Base-by-base conservation (phyloP, 2,113 vertebrate genomes). In the Syngnathus scovelli region DNA sequence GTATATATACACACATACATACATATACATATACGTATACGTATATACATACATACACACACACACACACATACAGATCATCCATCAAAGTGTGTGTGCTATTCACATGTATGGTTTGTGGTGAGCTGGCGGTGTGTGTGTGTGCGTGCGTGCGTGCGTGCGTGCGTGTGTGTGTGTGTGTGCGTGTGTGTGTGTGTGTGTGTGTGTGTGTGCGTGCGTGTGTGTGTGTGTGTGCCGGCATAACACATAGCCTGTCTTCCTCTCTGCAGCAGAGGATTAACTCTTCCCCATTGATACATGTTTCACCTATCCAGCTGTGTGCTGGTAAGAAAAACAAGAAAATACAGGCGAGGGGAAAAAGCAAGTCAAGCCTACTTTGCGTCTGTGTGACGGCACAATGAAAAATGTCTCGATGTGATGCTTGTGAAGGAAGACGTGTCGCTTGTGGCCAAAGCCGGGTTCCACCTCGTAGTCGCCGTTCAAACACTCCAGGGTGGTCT, bases 381-480 rank as follows among this genome's bases (percentile, higher is more conserved):
- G 92, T 69, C 97, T 91, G 86, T 99, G 96, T 1, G 96, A 98
- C 56, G 97, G 97, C 78, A 99, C 96, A 11, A 99, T 98, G 75
- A 99, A 99, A 87, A 94, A 99, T 0, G 97, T 98, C 90, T 99
- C 94, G 3, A 99, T 98, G 75, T 94, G 90, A 66, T 99, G 96
- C 33, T 98, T 93, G 80, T 94, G 94, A 67, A 99, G 90, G 83
- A 98, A 99, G 88, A 90, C 91, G 61, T 98, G 95, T 80, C 97
- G 92, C 90, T 99, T 94, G 3, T 96, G 92, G 12, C 96, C 97
- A 4, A 91, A 87, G 41, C 97, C 96, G 0, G 96, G 95, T 72
- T 99, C 97, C 74, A 99, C 97, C 88, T 99, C 97, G 0, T 98
- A 99, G 92, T 98, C 97, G 46, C 96, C 97, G 1, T 99, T 98